phyloP scores from a whole-genome alignment of 2,113 vertebrate species.

The Coryphaenoides rupestris region DNA sequence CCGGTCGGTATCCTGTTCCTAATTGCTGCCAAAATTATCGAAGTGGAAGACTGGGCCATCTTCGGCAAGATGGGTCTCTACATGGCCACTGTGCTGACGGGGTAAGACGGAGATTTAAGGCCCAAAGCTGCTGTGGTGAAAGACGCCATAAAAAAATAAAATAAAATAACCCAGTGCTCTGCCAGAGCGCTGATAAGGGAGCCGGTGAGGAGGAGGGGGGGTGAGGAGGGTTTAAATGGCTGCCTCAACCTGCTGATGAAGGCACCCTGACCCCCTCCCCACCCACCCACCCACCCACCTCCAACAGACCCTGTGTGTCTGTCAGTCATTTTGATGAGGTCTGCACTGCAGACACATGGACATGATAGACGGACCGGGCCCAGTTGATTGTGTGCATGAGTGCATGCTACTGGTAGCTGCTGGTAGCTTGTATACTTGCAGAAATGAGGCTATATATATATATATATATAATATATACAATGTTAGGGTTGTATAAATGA shows the following conservation, averaged over 20 bases:
- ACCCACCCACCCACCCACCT: too few species aligned
- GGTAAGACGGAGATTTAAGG: slow-evolving; percentile 79
- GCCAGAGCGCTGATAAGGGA: slow-evolving; percentile 62
- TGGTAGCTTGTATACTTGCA: too few species aligned
- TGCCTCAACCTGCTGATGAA: slow-evolving; percentile 66
- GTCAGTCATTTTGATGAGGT: too few species aligned
- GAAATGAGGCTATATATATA: too few species aligned
- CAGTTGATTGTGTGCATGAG: too few species aligned
- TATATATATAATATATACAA: too few species aligned
- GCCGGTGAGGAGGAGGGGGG: slow-evolving; percentile 11
- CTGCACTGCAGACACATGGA: too few species aligned
- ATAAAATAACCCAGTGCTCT: too few species aligned
- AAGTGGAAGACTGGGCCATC: slow-evolving; percentile 98
- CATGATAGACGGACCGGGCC: too few species aligned
- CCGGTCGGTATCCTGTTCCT: slow-evolving; percentile 93
- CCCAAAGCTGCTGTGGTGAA: slow-evolving; percentile 24
- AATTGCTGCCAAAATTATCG: slow-evolving; percentile 95
- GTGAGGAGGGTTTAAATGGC: slow-evolving; percentile 64
- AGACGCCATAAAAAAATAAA: slow-evolving; percentile 42
- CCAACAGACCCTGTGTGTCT: too few species aligned
- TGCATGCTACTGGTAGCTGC: not conserved
- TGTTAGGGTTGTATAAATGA: too few species aligned
- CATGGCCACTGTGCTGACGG: slow-evolving; percentile 95
- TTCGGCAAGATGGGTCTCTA: slow-evolving; percentile 96
- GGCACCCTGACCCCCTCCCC: too few species aligned